phyloP scores from a whole-genome alignment of 2,888 invertebrate genomes.

The Entomobrya proxima region DNA sequence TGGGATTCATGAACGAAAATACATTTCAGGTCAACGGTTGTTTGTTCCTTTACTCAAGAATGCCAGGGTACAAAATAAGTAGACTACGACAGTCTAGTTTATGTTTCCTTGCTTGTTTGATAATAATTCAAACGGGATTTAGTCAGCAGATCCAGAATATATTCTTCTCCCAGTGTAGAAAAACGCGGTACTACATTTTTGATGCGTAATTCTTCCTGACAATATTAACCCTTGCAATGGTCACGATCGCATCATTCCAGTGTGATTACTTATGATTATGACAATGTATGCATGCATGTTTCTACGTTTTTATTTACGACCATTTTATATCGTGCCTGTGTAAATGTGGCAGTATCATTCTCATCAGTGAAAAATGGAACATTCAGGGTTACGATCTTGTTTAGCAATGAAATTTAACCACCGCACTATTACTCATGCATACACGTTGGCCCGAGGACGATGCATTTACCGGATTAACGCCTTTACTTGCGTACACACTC shows the following conservation, averaged over 20 bases:
- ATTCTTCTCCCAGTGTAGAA: neutral
- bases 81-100: no score
- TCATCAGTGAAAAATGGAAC: constrained; percentile 54
- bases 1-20: constrained; percentile 1
- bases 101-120: neutral
- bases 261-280: constrained; percentile 55
- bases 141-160: neutral
- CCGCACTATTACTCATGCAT: neutral
- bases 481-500: neutral
- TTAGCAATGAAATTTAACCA: constrained; percentile 55
- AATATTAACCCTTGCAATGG: constrained; percentile 8
- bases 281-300: constrained; percentile 46
- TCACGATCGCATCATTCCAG: constrained; percentile 55
- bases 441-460: neutral
- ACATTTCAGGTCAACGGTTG: neutral
- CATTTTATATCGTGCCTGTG: neutral
- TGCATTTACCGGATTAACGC: constrained; percentile 40
- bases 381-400: constrained; percentile 29
- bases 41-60: neutral
- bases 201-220: no score
- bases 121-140: neutral
- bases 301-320: constrained; percentile 22
- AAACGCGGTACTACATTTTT: neutral
- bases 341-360: constrained; percentile 14
- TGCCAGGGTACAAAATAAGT: neutral